These are phyloP conservation scores for Masnerella sp. DNA, from an alignment of 2,888 invertebrate species.

Conservation along the genomic window DNA sequence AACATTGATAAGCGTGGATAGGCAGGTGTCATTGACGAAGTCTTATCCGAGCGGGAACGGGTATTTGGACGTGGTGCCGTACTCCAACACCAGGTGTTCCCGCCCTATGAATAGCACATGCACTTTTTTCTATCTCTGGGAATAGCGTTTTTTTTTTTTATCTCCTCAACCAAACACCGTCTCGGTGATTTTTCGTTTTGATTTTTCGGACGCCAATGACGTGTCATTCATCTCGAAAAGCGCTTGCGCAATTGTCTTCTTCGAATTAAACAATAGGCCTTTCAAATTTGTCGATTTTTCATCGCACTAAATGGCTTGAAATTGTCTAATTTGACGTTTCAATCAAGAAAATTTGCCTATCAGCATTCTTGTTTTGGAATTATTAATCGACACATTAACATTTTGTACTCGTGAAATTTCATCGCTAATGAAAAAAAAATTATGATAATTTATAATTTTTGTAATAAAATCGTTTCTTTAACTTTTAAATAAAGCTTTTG, in stretches of 20 bases:
- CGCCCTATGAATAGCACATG: slow-evolving; percentile 55
- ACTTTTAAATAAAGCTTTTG: no score
- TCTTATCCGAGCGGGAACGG: slow-evolving; percentile 52
- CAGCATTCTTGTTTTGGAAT: no score
- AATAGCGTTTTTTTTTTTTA: slow-evolving; percentile 31
- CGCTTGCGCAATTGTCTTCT: slow-evolving; percentile 36
- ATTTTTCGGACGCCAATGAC: slow-evolving; percentile 40
- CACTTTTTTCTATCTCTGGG: slow-evolving; percentile 50
- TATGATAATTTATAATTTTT: no score
- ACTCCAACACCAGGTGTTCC: slow-evolving; percentile 54
- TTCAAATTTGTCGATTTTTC: slow-evolving; percentile 11
- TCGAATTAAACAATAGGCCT: slow-evolving; percentile 36
- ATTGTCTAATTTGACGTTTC: slow-evolving; percentile 33
- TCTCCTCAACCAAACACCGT: slow-evolving; percentile 22
- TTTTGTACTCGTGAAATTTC: no score
- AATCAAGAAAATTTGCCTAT: slow-evolving; percentile 34
- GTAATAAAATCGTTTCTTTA: no score
- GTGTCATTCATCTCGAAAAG: slow-evolving; percentile 23
- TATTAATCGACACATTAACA: no score
- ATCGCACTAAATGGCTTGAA: slow-evolving; percentile 6
- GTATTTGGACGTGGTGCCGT: slow-evolving; percentile 45
- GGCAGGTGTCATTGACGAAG: slow-evolving; percentile 53
- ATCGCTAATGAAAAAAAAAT: no score
- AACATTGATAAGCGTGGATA: no score
- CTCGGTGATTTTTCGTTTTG: slow-evolving; percentile 48